Base-by-base conservation (phyloP, 2,113 vertebrate species). In the Limanda limanda region DNA sequence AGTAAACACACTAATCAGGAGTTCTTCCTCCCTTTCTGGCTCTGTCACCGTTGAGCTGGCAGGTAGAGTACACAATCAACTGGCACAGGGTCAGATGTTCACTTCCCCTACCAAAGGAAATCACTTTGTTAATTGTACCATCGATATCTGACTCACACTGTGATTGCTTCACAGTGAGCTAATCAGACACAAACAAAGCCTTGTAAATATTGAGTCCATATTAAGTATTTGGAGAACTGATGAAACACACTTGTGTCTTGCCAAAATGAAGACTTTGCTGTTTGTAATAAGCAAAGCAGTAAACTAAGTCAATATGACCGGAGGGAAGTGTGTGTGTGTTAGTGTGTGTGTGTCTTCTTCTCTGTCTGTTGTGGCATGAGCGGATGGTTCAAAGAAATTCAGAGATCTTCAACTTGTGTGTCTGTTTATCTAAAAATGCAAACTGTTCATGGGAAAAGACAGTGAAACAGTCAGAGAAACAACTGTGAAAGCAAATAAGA, bases 61-160 rank as follows among this genome's bases (percentile, higher is more conserved):
- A 20, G 71, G 68, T 31, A 31, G 31, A 31, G 31, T 83, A 54
- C 65, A 83, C 82, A 88, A 68, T 81, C 11, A 31, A 8, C 68
- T 85, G 88, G 79, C 81, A 55, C 31, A 23, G 35, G 64, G 81
- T 90, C 71, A 88, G 61, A 84, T 5, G 45, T 68, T 9, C 73
- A 18, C 4, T 74, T 78, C 79, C 73, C 82, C 67, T 64, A 70
- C 80, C 79, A 76, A 84, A 85, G 88, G 84, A 81, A 84, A 81
- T 59, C 54, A 14, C 7, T 62, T 65, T 83, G 73, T 79, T 88
- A 75, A 76, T 71, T 75, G 66, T 72, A 55, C 77, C 55, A 71
- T 77, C 40, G 40, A 1, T 54, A 24, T 76, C 71, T 85, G 82
- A 85, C 54, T 81, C 76, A 74, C 11, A 18, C 35, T 67, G 45